Percentiles rank a stretch among this genome's conserved stretches.
These are phyloP conservation scores for Sesamia inferens DNA, from an alignment of 2,888 invertebrate species.

Conservation along the genomic window DNA sequence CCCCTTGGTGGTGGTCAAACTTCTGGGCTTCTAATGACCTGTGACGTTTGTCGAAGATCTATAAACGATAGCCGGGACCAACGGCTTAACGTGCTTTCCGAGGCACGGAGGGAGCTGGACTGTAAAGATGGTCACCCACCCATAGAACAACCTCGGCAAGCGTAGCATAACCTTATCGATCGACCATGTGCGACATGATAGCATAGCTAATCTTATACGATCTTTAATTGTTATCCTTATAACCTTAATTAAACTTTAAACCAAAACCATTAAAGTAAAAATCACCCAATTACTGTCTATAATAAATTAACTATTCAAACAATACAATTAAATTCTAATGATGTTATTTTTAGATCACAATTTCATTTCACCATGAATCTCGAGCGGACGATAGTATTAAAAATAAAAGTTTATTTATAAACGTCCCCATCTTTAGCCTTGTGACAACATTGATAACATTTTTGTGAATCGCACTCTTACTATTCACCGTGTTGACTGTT, in stretches of 20 bases:
- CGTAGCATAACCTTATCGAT: too few relatives aligned
- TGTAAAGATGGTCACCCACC: too few relatives aligned
- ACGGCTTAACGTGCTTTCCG: too few relatives aligned
- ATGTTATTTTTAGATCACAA: constrained; percentile 43
- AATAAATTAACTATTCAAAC: background rate
- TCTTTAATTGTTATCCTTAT: background rate
- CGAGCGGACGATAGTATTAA: constrained; percentile 38
- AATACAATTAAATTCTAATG: constrained; percentile 17
- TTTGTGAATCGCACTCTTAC: constrained; percentile 31
- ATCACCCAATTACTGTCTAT: background rate
- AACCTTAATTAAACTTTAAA: background rate
- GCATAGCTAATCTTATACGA: background rate
- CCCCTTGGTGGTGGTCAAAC: too few relatives aligned
- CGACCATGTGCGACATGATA: background rate
- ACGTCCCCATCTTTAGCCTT: constrained; percentile 57
- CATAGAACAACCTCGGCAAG: too few relatives aligned
- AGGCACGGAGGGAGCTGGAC: too few relatives aligned
- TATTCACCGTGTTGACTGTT: constrained; percentile 9
- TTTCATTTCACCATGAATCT: constrained; percentile 53
- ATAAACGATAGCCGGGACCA: too few relatives aligned
- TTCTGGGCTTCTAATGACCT: too few relatives aligned
- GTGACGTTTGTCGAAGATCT: too few relatives aligned
- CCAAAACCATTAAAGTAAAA: background rate
- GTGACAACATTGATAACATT: constrained; percentile 56
- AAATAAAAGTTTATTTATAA: constrained; percentile 54